phyloP scores from a whole-genome alignment of 2,797 vertebrate species.

The Glyptemys insculpta region DNA sequence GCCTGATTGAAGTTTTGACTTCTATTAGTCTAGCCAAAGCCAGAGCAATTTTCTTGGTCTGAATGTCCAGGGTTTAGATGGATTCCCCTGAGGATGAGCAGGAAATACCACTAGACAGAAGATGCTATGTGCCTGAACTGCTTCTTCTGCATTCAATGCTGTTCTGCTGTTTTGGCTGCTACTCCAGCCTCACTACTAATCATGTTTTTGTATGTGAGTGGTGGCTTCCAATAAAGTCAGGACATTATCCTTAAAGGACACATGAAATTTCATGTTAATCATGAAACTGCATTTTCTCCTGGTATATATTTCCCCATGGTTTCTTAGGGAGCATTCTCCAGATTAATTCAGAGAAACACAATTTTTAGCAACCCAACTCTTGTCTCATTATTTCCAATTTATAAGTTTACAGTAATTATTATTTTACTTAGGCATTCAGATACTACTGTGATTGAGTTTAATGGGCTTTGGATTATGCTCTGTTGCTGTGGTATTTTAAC shows the following conservation, averaged over 20 bases:
- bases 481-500: conserved; percentile 6
- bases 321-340: not conserved
- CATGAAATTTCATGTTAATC: conserved; percentile 22
- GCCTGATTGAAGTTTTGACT: conserved; percentile 81
- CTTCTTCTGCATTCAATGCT: conserved; percentile 61
- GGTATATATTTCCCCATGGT: not conserved
- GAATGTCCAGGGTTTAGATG: conserved; percentile 65
- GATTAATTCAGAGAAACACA: not conserved
- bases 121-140: conserved; percentile 51
- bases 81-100: conserved; percentile 67
- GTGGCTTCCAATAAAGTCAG: conserved; percentile 27
- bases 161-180: not conserved
- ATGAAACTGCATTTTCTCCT: not conserved
- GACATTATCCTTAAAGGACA: conserved; percentile 39
- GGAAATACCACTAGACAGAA: conserved; percentile 70
- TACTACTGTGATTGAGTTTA: conserved; percentile 6
- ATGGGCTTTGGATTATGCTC: conserved; percentile 18
- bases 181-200: conserved; percentile 32
- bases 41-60: conserved; percentile 76
- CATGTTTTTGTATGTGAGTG: conserved; percentile 32
- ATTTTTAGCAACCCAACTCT: not conserved
- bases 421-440: not conserved
- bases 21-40: conserved; percentile 76
- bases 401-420: not conserved
- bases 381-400: not conserved